Evolutionary conservation across 2,888 invertebrate genomes (phyloP).

Genomic region (Clunio marinus): DNA sequence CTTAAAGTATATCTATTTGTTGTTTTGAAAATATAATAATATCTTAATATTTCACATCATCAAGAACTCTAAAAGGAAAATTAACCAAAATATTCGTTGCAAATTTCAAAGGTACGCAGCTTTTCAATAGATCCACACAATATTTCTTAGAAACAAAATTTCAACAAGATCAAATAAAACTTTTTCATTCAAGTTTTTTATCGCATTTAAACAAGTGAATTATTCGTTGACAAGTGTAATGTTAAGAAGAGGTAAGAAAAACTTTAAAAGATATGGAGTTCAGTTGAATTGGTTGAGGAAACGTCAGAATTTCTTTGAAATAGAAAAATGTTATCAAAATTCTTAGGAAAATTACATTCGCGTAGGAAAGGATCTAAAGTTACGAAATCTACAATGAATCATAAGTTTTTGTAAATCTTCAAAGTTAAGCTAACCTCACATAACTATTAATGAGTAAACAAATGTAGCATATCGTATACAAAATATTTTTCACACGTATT

Average conservation of each 20-base stretch:
- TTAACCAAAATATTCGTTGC: background rate
- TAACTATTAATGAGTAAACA: no score
- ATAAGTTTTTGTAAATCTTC: no score
- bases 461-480: no score
- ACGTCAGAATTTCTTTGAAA: background rate
- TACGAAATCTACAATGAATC: no score
- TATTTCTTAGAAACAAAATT: background rate
- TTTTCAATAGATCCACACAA: background rate
- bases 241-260: conserved; percentile 7
- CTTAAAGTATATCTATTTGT: no score
- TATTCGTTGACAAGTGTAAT: conserved; percentile 1
- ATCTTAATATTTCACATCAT: no score
- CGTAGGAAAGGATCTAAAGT: no score
- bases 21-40: no score
- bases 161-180: background rate
- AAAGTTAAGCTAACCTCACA: no score
- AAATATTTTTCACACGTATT: no score
- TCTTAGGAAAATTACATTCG: background rate
- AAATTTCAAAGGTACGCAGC: background rate
- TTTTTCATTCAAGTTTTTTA: background rate
- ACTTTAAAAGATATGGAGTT: background rate
- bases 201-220: conserved; percentile 32
- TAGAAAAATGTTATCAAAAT: conserved; percentile 8
- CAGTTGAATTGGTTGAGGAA: background rate
- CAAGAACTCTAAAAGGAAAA: background rate